A percentile compares a stretch with the other conserved stretches of the same genome.
These are phyloP conservation scores for Montifringilla adamsi DNA, from an alignment of 2,113 vertebrate species.

Conservation along the genomic window DNA sequence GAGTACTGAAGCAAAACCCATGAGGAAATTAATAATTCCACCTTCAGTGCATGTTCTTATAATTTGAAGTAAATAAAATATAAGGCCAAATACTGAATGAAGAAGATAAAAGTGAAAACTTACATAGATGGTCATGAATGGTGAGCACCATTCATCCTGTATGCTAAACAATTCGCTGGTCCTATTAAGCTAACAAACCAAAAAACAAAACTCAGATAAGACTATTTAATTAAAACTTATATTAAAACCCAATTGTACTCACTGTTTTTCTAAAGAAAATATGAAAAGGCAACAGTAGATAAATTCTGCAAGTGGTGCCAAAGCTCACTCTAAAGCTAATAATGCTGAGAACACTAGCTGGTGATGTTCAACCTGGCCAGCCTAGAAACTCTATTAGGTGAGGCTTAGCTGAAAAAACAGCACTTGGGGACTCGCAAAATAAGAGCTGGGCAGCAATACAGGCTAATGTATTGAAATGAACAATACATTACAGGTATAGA, in stretches of 20 bases:
- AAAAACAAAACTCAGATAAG: background rate
- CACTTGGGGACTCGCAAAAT: background rate
- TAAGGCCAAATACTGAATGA: slow-evolving; percentile 35
- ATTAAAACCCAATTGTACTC: background rate
- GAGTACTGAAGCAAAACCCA: background rate
- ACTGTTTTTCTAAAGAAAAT: background rate
- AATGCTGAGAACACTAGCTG: background rate
- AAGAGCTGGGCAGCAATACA: background rate
- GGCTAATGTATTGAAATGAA: background rate
- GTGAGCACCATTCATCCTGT: background rate
- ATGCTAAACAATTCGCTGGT: background rate
- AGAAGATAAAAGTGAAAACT: slow-evolving; percentile 57
- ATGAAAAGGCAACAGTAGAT: background rate
- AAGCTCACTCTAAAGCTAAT: background rate
- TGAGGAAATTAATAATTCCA: slow-evolving; percentile 50
- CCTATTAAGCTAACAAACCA: background rate
- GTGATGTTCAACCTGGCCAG: background rate
- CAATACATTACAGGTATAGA: background rate
- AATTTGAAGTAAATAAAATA: slow-evolving; percentile 55
- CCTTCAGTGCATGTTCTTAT: background rate
- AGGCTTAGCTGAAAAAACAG: background rate
- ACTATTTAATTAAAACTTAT: slow-evolving; percentile 36
- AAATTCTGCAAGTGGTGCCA: background rate
- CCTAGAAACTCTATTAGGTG: background rate
- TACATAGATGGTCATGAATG: slow-evolving; percentile 39